Evolutionary conservation across 2,797 vertebrate species (phyloP).

Genomic region (Harpagifer antarcticus): DNA sequence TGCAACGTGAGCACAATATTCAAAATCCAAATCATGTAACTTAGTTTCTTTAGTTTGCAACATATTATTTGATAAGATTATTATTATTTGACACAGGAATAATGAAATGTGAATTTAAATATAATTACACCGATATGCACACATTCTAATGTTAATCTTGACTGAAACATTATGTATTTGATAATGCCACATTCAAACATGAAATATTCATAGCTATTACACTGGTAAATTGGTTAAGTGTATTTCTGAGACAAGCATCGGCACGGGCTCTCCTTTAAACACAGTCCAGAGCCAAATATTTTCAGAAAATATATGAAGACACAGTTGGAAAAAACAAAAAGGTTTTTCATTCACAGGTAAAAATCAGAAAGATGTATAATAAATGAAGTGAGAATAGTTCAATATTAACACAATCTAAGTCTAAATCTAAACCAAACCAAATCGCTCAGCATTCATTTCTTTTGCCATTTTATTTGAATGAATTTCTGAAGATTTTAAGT

Average conservation of each 20-base stretch:
- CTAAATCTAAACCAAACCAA: background rate
- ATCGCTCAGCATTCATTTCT: background rate
- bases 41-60: background rate
- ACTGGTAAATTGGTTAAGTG: background rate
- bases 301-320: background rate
- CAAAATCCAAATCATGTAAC: background rate
- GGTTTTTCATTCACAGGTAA: background rate
- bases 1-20: background rate
- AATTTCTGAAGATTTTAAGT: background rate
- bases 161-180: conserved; percentile 4
- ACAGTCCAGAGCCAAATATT: background rate
- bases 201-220: conserved; percentile 35
- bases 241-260: conserved; percentile 3
- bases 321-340: background rate
- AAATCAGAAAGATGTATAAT: background rate
- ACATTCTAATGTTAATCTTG: background rate
- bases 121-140: conserved; percentile 8
- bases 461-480: background rate
- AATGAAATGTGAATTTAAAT: conserved; percentile 14
- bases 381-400: background rate
- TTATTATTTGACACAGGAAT: background rate
- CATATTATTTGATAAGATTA: background rate
- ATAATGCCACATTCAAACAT: conserved; percentile 24
- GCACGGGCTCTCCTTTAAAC: conserved; percentile 9
- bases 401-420: background rate